Conservation (phyloP, 2,888 invertebrate genomes). For the Limnephilus auricula region DNA sequence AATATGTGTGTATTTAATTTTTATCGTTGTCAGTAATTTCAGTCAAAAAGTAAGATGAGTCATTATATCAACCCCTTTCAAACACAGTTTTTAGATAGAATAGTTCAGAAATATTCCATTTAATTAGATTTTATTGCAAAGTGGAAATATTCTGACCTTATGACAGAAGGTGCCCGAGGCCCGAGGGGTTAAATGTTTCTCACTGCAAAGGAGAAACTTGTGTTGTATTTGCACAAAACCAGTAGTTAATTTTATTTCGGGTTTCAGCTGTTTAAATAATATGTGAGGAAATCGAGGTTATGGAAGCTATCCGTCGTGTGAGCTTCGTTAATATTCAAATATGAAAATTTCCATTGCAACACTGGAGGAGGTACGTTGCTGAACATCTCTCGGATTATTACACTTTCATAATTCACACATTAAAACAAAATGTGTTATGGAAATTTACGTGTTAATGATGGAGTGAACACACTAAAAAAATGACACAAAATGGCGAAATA, state of each 20-base stretch:
- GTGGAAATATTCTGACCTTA: too few species aligned
- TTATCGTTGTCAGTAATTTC: too few species aligned
- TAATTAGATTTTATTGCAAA: too few species aligned
- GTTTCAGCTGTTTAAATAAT: constrained; percentile 41
- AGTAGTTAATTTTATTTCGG: neutral
- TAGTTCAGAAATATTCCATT: too few species aligned
- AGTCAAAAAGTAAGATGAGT: too few species aligned
- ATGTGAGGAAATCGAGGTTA: constrained; percentile 10
- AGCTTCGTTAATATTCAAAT: constrained; percentile 6
- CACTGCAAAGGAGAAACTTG: neutral
- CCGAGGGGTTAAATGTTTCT: too few species aligned
- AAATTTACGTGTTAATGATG: neutral
- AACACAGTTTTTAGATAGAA: too few species aligned
- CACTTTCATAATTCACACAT: constrained; percentile 10
- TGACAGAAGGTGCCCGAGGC: too few species aligned
- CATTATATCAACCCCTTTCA: too few species aligned
- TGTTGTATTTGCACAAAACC: neutral
- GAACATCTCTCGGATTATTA: neutral
- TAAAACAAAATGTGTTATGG: constrained; percentile 20
- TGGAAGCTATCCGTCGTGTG: neutral
- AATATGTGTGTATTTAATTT: too few species aligned
- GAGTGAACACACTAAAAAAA: neutral
- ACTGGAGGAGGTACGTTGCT: neutral
- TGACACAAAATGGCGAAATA: neutral
- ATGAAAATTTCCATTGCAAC: constrained; percentile 8